Evolutionary conservation across 2,888 invertebrate species (phyloP), one percentile per base, ranked within the genome.

Genomic region (Apodemia hepburni): DNA sequence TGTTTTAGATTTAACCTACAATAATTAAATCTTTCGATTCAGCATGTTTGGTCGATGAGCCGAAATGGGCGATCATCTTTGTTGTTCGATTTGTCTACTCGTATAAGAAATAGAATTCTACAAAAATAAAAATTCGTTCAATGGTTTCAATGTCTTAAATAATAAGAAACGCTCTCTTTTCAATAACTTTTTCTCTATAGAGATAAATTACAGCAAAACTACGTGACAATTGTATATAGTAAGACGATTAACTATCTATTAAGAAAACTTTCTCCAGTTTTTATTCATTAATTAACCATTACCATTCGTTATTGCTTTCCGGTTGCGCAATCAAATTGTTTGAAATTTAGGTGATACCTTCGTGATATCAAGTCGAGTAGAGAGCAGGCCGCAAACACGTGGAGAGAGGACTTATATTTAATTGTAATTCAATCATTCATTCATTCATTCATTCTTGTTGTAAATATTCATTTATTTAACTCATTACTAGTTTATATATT

Each of bases 161-260:
- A 38, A 38, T 11, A 38, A 38, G 38, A 38, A 42, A 42, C 42
- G 12, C 51, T 51, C 17, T 22, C 11, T 17, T 51, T 22, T 18
- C 12, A 51, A 12, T 22, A 2, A 15, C 42, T 42, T 11, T 42
- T 42, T 42, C 15, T 42, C 42, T 42, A 15, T 42, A 12, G 54
- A 54, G 54, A 27, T 27, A 27, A 54, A 54, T 54, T 54, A 27
- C 27, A 54, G 27, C 15, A 12, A 12, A 54, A 18, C 27, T 54
- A 54, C 54, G 54, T 54, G 54, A 54, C 54, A 54, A 27, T 54
- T 22, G 49, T 54, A 27, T 22, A 54, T 27, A 54, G 11, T 9
- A 27, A 54, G 12, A 54, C 54, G 22, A 54, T 54, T 54, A 54
- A 54, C 51, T 54, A 54, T 54, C 54, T 54, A 54, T 51, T 51